Evolutionary conservation across 2,113 vertebrate species (phyloP).

Genomic region (Oreochromis aureus): DNA sequence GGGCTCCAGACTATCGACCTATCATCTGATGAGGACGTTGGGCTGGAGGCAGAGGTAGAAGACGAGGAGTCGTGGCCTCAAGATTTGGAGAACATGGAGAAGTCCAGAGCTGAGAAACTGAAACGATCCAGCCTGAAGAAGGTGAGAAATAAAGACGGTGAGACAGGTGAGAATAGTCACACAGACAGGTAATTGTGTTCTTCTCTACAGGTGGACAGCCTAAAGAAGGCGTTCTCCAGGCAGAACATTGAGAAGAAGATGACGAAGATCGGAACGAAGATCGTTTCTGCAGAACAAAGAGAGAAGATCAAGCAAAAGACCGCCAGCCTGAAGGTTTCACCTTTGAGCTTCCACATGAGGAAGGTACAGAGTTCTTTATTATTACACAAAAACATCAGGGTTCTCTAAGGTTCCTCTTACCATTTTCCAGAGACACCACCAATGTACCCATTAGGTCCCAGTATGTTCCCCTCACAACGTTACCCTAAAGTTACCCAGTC

Average conservation of each 20-base stretch:
- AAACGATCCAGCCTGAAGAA: slow-evolving; percentile 91
- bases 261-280: slow-evolving; percentile 90
- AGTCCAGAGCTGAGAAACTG: slow-evolving; percentile 86
- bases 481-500: neutral
- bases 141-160: slow-evolving; percentile 34
- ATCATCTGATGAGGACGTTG: slow-evolving; percentile 87
- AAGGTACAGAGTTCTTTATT: slow-evolving; percentile 33
- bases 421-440: neutral
- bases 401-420: neutral
- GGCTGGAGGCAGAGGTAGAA: slow-evolving; percentile 70
- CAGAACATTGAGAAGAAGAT: slow-evolving; percentile 97
- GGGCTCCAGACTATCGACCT: slow-evolving; percentile 84
- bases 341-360: slow-evolving; percentile 61
- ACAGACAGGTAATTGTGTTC: neutral
- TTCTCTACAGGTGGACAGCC: slow-evolving; percentile 79
- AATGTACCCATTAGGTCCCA: neutral
- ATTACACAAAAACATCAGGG: neutral
- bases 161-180: neutral
- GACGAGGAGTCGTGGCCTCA: slow-evolving; percentile 65
- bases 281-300: slow-evolving; percentile 86
- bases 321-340: slow-evolving; percentile 82
- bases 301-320: slow-evolving; percentile 92
- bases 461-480: neutral
- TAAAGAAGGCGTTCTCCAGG: slow-evolving; percentile 94
- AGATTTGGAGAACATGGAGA: slow-evolving; percentile 78